These are phyloP conservation scores for Hoplostethus atlanticus DNA, from an alignment of 2,797 vertebrate species.

Conservation along the genomic window DNA sequence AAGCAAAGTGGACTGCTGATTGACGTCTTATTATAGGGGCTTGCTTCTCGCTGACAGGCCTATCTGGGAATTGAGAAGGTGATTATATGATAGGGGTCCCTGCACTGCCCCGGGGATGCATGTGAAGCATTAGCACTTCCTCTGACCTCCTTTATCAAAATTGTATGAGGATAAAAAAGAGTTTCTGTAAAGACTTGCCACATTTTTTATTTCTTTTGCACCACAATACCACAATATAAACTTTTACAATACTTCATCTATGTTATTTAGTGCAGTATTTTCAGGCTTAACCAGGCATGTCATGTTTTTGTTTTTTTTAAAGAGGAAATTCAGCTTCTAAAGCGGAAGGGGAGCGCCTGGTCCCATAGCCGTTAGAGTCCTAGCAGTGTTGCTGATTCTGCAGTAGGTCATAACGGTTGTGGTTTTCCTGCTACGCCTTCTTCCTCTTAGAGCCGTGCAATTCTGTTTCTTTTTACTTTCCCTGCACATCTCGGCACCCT, in stretches of 20 bases:
- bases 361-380: constrained; percentile 3
- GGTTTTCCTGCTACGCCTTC: constrained; percentile 40
- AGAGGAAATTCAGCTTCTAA: not conserved
- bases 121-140: constrained; percentile 24
- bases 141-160: constrained; percentile 29
- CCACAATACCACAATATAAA: no score
- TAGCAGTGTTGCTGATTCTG: constrained; percentile 29
- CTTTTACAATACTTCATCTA: no score
- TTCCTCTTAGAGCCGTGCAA: constrained; percentile 42
- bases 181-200: not conserved
- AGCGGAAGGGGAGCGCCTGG: not conserved
- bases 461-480: constrained; percentile 52
- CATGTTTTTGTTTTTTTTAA: not conserved
- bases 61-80: constrained; percentile 45
- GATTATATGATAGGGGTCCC: constrained; percentile 50
- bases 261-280: no score
- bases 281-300: not conserved
- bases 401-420: constrained; percentile 35
- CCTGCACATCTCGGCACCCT: constrained; percentile 45
- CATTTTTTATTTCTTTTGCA: no score
- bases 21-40: constrained; percentile 64
- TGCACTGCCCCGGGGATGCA: constrained; percentile 1
- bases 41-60: constrained; percentile 48
- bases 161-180: constrained; percentile 2
- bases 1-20: constrained; percentile 49